Base-by-base conservation (phyloP, 2,113 vertebrate genomes). In the Erpornis zantholeuca region DNA sequence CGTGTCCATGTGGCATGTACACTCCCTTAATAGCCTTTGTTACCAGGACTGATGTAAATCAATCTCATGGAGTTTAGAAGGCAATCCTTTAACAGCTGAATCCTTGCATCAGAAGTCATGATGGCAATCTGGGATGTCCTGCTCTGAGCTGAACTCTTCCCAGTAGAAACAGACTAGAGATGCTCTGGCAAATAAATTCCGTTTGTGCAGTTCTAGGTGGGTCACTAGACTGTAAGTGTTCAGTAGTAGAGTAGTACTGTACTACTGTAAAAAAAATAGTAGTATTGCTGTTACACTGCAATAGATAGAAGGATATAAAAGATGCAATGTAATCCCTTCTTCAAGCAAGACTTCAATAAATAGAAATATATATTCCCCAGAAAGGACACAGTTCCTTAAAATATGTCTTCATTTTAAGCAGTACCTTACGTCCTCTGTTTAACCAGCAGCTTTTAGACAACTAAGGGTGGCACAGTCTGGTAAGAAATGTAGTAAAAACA, bases 401-500 rank as follows among this genome's bases (percentile, higher is more conserved):
- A 61, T 4, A 15, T 13, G 9, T 17, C 20, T 54, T 59, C 4
- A 66, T 49, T 75, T 88, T 57, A 73, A 69, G 53, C 15, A 54
- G 6, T 24, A 40, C 4, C 38, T 77, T 36, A 57, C 11, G 40
- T 15, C 7, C 11, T 64, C 57, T 80, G 36, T 72, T 85, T 45
- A 57, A 73, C 18, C 8, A 61, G 15, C 33, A 94, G 25, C 65
- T 92, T 89, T 68, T n/a, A 78, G 78, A 56, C 0, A 0, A 75
- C 3, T 64, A 61, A 53, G 14, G 4, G 49, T 36, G 15, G 11
- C 8, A 53, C 7, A 50, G 35, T 42, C n/a, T 27, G 11, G 29
- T 49, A 76, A 72, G 28, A 85, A 56, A 60, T 0, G 3, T 2
- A 70, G 42, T 38, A 66, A 33, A 9, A 29, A 59, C 0, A 0